Evolutionary conservation across 2,113 vertebrate genomes (phyloP).

Genomic region (Morone chrysops): DNA sequence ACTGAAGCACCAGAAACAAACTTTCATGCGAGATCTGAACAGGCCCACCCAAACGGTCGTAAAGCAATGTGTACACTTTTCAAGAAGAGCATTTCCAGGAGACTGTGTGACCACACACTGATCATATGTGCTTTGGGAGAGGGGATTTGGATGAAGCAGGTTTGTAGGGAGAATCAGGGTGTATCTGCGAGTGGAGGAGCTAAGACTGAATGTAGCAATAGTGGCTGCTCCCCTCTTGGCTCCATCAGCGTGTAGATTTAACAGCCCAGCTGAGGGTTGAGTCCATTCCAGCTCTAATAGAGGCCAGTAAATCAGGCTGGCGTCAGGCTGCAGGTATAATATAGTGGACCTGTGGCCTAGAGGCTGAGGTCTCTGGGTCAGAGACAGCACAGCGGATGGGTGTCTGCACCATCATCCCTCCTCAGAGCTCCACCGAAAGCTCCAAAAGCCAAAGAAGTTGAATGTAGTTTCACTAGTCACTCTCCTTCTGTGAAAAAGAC

Average conservation of each 20-base stretch:
- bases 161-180: slow-evolving; percentile 14
- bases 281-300: slow-evolving; percentile 59
- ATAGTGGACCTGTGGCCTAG: slow-evolving; percentile 41
- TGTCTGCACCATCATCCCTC: slow-evolving; percentile 11
- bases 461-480: background rate
- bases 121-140: slow-evolving; percentile 2
- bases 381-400: slow-evolving; percentile 45
- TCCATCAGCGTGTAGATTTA: slow-evolving; percentile 45
- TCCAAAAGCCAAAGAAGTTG: background rate
- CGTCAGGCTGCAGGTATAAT: slow-evolving; percentile 65
- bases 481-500: background rate
- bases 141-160: slow-evolving; percentile 11
- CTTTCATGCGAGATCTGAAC: background rate
- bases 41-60: background rate
- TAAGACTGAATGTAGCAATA: slow-evolving; percentile 24
- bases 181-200: slow-evolving; percentile 19
- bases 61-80: slow-evolving; percentile 21
- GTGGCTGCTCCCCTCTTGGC: slow-evolving; percentile 41
- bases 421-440: slow-evolving; percentile 10
- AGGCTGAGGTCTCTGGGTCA: slow-evolving; percentile 50
- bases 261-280: slow-evolving; percentile 50
- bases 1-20: background rate
- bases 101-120: slow-evolving; percentile 25
- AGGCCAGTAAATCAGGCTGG: slow-evolving; percentile 70
- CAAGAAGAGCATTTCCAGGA: slow-evolving; percentile 10